Evolutionary conservation across 2,797 vertebrate genomes (phyloP).

Genomic region (Notolabrus celidotus): DNA sequence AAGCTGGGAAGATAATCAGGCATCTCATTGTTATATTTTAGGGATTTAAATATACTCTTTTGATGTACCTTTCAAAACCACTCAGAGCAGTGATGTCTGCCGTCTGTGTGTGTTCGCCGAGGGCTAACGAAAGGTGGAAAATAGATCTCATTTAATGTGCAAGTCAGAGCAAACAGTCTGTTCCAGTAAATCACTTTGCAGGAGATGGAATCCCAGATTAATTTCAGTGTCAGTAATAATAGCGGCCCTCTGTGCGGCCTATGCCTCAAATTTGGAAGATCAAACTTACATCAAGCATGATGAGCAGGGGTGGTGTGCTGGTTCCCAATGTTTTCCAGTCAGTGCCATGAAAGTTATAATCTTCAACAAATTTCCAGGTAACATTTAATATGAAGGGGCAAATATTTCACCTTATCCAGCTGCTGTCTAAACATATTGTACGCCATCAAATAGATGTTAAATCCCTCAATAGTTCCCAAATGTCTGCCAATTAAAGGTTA

Average conservation of each 20-base stretch:
- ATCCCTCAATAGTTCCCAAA: too few relatives aligned
- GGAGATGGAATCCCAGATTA: constrained; percentile 40
- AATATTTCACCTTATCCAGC: too few relatives aligned
- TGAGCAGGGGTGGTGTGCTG: too few relatives aligned
- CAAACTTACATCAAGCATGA: constrained; percentile 12
- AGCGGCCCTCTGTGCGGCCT: constrained; percentile 15
- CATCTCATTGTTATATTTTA: constrained; percentile 74
- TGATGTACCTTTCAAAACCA: constrained; percentile 85
- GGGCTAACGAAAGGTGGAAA: constrained; percentile 61
- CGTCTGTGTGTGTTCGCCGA: constrained; percentile 56
- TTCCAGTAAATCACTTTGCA: constrained; percentile 53
- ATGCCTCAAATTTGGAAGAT: constrained; percentile 32
- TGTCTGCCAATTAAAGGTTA: too few relatives aligned
- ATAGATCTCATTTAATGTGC: constrained; percentile 64
- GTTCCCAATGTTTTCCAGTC: not conserved
- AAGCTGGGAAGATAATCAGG: constrained; percentile 71
- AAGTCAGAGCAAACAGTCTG: constrained; percentile 60
- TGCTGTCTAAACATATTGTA: too few relatives aligned
- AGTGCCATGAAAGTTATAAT: not conserved
- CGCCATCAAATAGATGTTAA: too few relatives aligned
- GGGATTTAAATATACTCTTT: constrained; percentile 76
- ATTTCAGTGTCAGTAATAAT: constrained; percentile 45
- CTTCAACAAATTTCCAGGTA: not conserved
- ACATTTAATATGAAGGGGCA: too few relatives aligned
- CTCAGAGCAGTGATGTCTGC: constrained; percentile 58